Evolutionary conservation across 92 coral and sea anemone genomes (phyloP), one percentile per base, ranked within the genome.

Genomic region (Muricea muricata): DNA sequence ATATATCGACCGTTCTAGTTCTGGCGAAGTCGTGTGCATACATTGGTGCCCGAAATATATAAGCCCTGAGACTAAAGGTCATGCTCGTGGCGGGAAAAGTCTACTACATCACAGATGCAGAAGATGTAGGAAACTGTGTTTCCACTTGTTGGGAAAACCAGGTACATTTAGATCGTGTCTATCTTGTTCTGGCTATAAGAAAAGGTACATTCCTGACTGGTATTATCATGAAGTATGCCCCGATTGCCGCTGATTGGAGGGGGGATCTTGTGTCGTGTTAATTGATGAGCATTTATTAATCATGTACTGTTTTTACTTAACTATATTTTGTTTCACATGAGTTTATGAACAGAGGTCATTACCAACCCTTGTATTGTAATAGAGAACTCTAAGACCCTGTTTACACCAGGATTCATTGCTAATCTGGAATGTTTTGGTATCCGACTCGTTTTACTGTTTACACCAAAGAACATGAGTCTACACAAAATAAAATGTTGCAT

Each of bases 11-110:
- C 7, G 58, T 20, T 39, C 42, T 29, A 73, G 78, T 66, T 87
- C 65, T 18, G 69, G 84, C 65, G 84, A 82, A 31, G 67, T 82
- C n/a, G 33, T 35, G n/a, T 17, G 41, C 26, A 87, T 87, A 46
- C 56, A 33, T 37, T 87, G 91, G 91, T 87, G 91, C 76, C 91
- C 91, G 12, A 31, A 40, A 25, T 87, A 70, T 69, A 80, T 87
- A 32, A 81, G 69, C n/a, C 80, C 87, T 23, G 91, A 87, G 31
- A 75, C 73, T 10, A 57, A 33, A 18, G 84, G 84, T 0, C 87
- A 75, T 74, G 79, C 39, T 20, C 75, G 87, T 73, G 91, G 91
- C 24, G 91, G 91, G 31, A 87, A 57, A 35, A 85, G 63, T 23
- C 31, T 82, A 67, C 70, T 54, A 41, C 91, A 87, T 75, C 91